phyloP scores from a whole-genome alignment of 1,140 invertebrate genomes.

The Tetramorium parvispinum region DNA sequence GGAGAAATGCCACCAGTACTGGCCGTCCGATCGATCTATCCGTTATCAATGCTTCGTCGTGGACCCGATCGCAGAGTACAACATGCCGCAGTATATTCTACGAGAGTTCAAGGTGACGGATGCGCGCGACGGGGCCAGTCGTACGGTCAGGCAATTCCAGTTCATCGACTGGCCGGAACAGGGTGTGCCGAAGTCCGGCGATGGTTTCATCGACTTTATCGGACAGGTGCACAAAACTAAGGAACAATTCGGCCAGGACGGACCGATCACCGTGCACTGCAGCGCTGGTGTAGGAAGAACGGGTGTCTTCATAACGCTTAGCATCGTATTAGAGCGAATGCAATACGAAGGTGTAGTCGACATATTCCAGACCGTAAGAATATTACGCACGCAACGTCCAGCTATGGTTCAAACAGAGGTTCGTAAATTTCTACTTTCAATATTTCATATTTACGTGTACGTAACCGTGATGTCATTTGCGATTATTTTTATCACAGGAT shows the following conservation, averaged over 20 bases:
- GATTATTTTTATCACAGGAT: slow-evolving; percentile 89
- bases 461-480: not conserved
- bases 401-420: slow-evolving; percentile 99
- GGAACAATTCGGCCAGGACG: slow-evolving; percentile 99
- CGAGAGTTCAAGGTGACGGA: slow-evolving; percentile 99
- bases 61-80: slow-evolving; percentile 99
- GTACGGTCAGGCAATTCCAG: slow-evolving; percentile 99
- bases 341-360: slow-evolving; percentile 99
- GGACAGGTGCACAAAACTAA: slow-evolving; percentile 99
- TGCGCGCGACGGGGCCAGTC: slow-evolving; percentile 96
- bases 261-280: slow-evolving; percentile 99
- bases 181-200: slow-evolving; percentile 98
- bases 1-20: slow-evolving; percentile 99
- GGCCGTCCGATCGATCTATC: slow-evolving; percentile 98
- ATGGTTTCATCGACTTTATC: slow-evolving; percentile 99
- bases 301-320: slow-evolving; percentile 99
- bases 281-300: slow-evolving; percentile 98
- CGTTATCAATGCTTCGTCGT: slow-evolving; percentile 99
- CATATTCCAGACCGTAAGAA: slow-evolving; percentile 99
- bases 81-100: slow-evolving; percentile 99
- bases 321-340: slow-evolving; percentile 99
- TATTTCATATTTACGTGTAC: not conserved
- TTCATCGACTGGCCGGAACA: slow-evolving; percentile 99
- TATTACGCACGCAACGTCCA: slow-evolving; percentile 98
- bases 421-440: slow-evolving; percentile 69